phyloP scores from a whole-genome alignment of 2,113 vertebrate species.

The Lycocorax pyrrhopterus region DNA sequence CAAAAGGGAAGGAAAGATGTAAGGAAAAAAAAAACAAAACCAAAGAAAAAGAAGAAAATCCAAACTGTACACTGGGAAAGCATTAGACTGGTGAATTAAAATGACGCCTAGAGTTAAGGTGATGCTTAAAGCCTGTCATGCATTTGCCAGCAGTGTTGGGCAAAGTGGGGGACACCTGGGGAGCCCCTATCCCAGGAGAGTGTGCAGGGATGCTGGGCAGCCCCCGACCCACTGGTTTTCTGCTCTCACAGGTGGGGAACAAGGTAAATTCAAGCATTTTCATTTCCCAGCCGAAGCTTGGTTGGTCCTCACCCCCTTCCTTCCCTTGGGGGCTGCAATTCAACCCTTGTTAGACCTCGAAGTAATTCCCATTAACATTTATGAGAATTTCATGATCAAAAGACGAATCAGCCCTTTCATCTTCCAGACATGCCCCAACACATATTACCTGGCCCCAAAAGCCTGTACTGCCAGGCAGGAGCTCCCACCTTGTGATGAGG shows the following conservation, averaged over 20 bases:
- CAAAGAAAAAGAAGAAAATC: neutral
- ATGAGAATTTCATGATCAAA: constrained; percentile 73
- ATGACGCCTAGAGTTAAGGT: neutral
- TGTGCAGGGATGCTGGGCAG: neutral
- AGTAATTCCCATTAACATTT: constrained; percentile 70
- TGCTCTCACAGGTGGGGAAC: neutral
- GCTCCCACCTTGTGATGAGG: neutral
- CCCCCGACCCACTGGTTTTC: neutral
- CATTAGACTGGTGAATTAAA: neutral
- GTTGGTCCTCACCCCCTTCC: neutral
- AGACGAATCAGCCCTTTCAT: constrained; percentile 59
- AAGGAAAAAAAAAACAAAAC: neutral
- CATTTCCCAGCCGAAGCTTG: neutral
- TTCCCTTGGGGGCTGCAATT: neutral
- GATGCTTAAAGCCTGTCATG: neutral
- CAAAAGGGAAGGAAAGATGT: neutral
- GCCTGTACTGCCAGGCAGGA: neutral
- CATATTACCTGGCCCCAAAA: neutral
- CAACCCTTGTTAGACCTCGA: constrained; percentile 27
- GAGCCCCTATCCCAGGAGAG: neutral
- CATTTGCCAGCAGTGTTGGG: neutral
- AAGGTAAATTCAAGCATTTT: neutral
- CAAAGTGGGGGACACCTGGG: neutral
- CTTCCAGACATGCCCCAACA: constrained; percentile 56
- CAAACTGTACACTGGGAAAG: neutral